These are phyloP conservation scores for Lepisosteus osseus DNA, from an alignment of 2,113 vertebrate species.

Conservation along the genomic window DNA sequence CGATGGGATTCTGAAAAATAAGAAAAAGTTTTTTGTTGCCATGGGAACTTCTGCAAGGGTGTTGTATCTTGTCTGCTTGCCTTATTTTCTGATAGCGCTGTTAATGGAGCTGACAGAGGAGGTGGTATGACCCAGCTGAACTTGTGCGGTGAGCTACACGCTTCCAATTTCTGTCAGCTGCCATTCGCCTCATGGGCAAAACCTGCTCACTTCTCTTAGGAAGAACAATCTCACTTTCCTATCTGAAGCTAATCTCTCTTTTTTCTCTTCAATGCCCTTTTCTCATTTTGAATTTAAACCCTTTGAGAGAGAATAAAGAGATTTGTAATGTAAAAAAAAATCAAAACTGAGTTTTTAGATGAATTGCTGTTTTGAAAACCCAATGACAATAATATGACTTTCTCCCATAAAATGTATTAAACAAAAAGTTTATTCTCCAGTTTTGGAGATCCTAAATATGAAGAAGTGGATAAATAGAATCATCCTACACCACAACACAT, in stretches of 20 bases:
- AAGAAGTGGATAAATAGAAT: too few species aligned
- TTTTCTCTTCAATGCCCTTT: conserved; percentile 23
- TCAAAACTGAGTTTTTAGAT: neutral
- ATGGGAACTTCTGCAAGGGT: conserved; percentile 13
- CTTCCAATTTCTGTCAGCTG: conserved; percentile 34
- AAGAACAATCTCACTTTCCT: conserved; percentile 33
- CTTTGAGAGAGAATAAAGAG: neutral
- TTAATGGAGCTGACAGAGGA: conserved; percentile 8
- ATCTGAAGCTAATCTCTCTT: conserved; percentile 22
- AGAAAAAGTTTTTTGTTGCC: conserved; percentile 13
- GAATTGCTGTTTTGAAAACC: too few species aligned
- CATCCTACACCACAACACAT: too few species aligned
- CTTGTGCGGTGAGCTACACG: conserved; percentile 1
- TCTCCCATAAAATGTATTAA: too few species aligned
- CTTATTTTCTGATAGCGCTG: conserved; percentile 5
- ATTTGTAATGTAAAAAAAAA: neutral
- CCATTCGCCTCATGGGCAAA: conserved; percentile 31
- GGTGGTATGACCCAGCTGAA: conserved; percentile 17
- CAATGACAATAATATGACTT: too few species aligned
- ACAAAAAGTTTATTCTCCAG: too few species aligned
- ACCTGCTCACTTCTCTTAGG: conserved; percentile 17
- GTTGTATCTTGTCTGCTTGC: neutral
- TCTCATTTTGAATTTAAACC: conserved; percentile 35
- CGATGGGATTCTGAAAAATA: conserved; percentile 1
- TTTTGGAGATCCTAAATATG: too few species aligned